phyloP scores from a whole-genome alignment of 1,140 invertebrate genomes.

The Cataglyphis hispanica region DNA sequence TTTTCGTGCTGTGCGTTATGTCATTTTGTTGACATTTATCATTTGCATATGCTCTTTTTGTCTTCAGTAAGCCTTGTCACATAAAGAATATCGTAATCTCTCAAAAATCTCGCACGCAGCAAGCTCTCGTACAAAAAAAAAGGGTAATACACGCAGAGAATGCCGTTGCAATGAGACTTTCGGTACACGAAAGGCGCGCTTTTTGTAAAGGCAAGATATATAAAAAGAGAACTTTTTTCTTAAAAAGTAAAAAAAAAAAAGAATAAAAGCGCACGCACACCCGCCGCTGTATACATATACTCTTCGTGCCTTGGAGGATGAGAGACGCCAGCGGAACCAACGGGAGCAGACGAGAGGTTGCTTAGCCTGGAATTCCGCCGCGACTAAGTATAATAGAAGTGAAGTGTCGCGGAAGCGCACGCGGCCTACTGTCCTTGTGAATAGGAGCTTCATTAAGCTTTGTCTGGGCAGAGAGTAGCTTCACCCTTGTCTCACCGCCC shows the following conservation, averaged over 20 bases:
- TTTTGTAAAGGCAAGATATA: slow-evolving; percentile 44
- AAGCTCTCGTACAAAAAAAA: not conserved
- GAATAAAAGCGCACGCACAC: not conserved
- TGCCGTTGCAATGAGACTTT: not conserved
- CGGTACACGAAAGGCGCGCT: slow-evolving; percentile 6
- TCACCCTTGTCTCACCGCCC: slow-evolving; percentile 55
- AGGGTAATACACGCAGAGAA: not conserved
- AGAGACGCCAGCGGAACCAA: slow-evolving; percentile 43
- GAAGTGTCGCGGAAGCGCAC: slow-evolving; percentile 75
- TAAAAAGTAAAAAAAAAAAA: slow-evolving; percentile 57
- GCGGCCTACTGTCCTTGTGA: slow-evolving; percentile 76
- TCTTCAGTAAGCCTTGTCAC: too few species aligned
- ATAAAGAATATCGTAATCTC: too few species aligned
- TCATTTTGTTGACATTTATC: too few species aligned
- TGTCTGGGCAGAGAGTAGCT: slow-evolving; percentile 71
- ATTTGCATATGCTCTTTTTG: too few species aligned
- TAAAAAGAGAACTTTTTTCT: slow-evolving; percentile 47
- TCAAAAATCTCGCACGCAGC: too few species aligned
- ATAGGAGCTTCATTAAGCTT: slow-evolving; percentile 80
- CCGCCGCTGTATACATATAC: slow-evolving; percentile 39
- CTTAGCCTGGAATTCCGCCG: slow-evolving; percentile 72
- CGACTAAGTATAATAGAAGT: slow-evolving; percentile 77
- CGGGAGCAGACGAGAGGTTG: slow-evolving; percentile 55
- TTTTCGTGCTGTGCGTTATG: too few species aligned
- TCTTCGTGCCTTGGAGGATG: slow-evolving; percentile 43